Conservation (phyloP, 2,797 vertebrate genomes). For the Enteromius viviparus region DNA sequence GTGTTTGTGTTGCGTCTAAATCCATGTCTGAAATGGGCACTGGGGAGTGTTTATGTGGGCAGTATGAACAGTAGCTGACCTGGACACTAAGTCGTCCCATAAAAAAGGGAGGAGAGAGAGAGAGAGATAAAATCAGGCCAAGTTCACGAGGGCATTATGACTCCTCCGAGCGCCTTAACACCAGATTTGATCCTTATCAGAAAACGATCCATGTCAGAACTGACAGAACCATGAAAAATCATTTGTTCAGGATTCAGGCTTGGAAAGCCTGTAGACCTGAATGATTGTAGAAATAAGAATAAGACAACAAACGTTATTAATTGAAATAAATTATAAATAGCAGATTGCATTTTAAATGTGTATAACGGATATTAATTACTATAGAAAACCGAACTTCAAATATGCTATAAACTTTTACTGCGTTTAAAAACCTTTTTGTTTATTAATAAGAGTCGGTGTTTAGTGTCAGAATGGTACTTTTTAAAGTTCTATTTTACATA, state of each 20-base stretch:
- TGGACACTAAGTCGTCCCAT: slow-evolving; percentile 53
- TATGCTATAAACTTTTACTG: not conserved
- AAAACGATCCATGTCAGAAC: not conserved
- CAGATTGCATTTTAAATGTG: not conserved
- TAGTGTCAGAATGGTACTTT: not conserved
- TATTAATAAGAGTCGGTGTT: not conserved
- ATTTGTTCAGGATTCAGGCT: not conserved
- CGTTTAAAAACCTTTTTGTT: not conserved
- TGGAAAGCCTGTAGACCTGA: not conserved
- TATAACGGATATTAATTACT: not conserved
- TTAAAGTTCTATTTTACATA: not conserved
- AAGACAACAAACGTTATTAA: not conserved
- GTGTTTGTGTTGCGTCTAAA: slow-evolving; percentile 42
- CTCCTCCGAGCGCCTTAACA: slow-evolving; percentile 30
- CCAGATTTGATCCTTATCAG: slow-evolving; percentile 44
- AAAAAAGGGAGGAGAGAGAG: slow-evolving; percentile 54
- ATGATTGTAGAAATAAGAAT: not conserved
- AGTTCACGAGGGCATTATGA: slow-evolving; percentile 56
- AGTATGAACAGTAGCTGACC: slow-evolving; percentile 60
- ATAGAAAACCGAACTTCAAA: not conserved
- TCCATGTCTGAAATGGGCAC: slow-evolving; percentile 50
- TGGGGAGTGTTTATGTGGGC: slow-evolving; percentile 60
- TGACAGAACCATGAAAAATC: not conserved
- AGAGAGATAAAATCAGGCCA: slow-evolving; percentile 57
- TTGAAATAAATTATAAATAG: not conserved